Conservation (phyloP, 2,888 invertebrate species). For the Synergus itoensis region DNA sequence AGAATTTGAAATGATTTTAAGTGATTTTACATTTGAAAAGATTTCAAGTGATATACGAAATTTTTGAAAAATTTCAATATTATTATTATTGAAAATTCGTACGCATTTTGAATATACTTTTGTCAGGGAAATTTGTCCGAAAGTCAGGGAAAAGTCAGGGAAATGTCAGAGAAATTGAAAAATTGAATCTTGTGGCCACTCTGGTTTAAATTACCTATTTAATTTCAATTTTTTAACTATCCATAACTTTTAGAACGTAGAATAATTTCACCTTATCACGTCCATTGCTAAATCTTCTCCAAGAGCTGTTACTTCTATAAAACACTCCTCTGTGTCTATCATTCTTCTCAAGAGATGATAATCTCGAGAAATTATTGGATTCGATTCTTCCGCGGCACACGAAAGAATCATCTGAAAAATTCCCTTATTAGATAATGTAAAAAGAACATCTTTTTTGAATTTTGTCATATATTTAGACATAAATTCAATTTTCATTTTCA, state of each 20-base stretch:
- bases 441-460: conserved; percentile 13
- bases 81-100: too few species aligned
- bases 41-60: too few species aligned
- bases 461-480: conserved; percentile 20
- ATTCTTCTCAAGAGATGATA: conserved; percentile 91
- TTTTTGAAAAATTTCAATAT: too few species aligned
- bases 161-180: too few species aligned
- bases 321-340: conserved; percentile 93
- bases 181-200: too few species aligned
- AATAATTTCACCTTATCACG: conserved; percentile 82
- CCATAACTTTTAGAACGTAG: background rate
- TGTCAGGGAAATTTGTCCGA: too few species aligned
- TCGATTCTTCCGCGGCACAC: conserved; percentile 92
- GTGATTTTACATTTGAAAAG: too few species aligned
- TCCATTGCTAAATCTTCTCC: conserved; percentile 97
- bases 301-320: conserved; percentile 92
- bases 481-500: background rate
- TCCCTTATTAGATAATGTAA: conserved; percentile 10
- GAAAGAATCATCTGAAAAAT: conserved; percentile 89
- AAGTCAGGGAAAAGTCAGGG: too few species aligned
- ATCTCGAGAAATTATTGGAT: conserved; percentile 92
- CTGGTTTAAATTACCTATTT: background rate
- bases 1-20: too few species aligned
- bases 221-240: conserved; percentile 2
- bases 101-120: too few species aligned